Base-by-base conservation (phyloP, 2,113 vertebrate genomes). In the Oryzias javanicus region DNA sequence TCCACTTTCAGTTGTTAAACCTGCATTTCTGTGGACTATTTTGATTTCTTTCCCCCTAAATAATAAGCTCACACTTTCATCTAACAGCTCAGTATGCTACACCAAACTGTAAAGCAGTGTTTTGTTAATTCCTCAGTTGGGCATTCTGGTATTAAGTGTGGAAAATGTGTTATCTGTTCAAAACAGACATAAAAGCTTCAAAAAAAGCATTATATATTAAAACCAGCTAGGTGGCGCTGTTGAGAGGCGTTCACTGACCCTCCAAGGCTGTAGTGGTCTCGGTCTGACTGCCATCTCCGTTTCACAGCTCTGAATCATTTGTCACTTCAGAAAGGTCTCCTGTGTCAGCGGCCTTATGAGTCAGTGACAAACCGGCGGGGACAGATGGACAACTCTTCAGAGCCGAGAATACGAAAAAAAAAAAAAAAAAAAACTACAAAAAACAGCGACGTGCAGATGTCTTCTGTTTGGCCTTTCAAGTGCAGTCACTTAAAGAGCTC, bases 401-500 rank as follows among this genome's bases (percentile, higher is more conserved):
- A 19, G 40, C 42, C 4, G 14, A 35, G 35, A 35, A 10, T 12
- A 35, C 3, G 35, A 67, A 27, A 22, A 47, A 61, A 19, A 54
- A 24, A 25, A 64, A 54, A 55, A 72, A 14, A 3, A 22, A n/a
- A n/a, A n/a, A n/a, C n/a, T n/a, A n/a, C n/a, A n/a, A 52, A 69
- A 18, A 57, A 52, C 45, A 22, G 49, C 60, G 59, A 24, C 59
- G 53, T 54, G 64, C 82, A 82, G 72, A 72, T 82, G 70, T 61
- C 61, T 72, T 62, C 48, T 16, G 55, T 64, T 76, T 54, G 49
- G 69, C 76, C 71, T 53, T 56, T 48, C 67, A 74, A 55, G 65
- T 67, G 49, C 50, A 13, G 45, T 27, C 55, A 42, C 59, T 77
- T 65, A 72, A 58, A 77, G 66, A 73, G 73, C 41, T 60, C 65